Evolutionary conservation across 2,888 invertebrate species (phyloP).

Genomic region (Oxyteleia sp.): DNA sequence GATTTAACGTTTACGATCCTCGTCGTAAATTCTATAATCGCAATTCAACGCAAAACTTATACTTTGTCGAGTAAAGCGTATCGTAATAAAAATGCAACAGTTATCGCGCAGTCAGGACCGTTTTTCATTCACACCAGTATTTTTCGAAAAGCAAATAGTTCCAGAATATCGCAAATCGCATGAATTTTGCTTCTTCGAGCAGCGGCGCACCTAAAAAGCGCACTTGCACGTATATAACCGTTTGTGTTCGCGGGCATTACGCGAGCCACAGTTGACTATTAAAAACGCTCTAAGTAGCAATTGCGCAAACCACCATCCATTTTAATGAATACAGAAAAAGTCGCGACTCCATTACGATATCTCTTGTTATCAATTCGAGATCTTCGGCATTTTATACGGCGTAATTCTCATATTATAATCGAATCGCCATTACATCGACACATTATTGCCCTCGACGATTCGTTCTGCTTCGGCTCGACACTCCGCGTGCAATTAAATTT

Average conservation of each 20-base stretch:
- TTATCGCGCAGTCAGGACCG: no score
- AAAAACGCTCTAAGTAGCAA: constrained; percentile 50
- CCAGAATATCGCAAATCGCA: not conserved
- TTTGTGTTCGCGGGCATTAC: constrained; percentile 30
- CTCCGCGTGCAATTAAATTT: constrained; percentile 61
- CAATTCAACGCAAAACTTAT: no score
- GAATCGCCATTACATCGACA: constrained; percentile 70
- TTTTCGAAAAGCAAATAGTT: not conserved
- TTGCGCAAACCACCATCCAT: constrained; percentile 55
- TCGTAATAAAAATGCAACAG: no score
- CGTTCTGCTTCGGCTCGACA: constrained; percentile 60
- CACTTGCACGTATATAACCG: constrained; percentile 42
- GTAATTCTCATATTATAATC: constrained; percentile 67
- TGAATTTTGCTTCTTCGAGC: constrained; percentile 16
- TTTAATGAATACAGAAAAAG: constrained; percentile 61
- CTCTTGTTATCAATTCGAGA: constrained; percentile 55
- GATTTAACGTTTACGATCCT: no score
- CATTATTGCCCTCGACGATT: constrained; percentile 68
- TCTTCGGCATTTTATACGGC: constrained; percentile 53
- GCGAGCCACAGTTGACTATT: constrained; percentile 22
- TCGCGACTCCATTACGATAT: constrained; percentile 63
- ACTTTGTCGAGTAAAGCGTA: no score
- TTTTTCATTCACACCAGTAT: not conserved
- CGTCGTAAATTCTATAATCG: no score
- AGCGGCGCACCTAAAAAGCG: constrained; percentile 46